phyloP scores from a whole-genome alignment of 2,888 invertebrate genomes.

The Laothoe populi region DNA sequence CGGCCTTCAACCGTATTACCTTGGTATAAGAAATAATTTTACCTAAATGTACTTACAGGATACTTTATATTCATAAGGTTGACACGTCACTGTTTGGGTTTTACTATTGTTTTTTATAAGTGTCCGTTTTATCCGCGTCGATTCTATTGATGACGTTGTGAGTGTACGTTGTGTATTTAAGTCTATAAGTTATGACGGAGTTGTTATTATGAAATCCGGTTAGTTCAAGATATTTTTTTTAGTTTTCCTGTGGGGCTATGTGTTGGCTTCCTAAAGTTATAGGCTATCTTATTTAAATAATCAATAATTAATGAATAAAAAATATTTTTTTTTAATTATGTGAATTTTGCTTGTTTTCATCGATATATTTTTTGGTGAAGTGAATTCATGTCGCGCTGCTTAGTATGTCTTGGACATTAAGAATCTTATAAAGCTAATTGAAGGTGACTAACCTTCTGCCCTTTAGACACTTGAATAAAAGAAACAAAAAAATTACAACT shows the following conservation, averaged over 20 bases:
- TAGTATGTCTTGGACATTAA: too few species aligned
- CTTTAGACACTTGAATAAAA: too few species aligned
- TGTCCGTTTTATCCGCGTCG: background rate
- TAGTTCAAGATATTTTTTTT: background rate
- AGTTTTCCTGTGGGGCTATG: background rate
- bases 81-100: slow-evolving; percentile 28
- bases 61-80: background rate
- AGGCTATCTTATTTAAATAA: too few species aligned
- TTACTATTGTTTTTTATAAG: slow-evolving; percentile 12
- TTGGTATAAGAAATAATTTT: background rate
- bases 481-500: too few species aligned
- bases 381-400: too few species aligned
- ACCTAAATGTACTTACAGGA: background rate
- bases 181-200: slow-evolving; percentile 4
- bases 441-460: too few species aligned
- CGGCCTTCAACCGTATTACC: background rate
- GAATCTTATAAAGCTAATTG: too few species aligned
- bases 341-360: too few species aligned
- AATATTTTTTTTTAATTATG: too few species aligned
- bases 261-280: too few species aligned
- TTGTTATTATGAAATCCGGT: background rate
- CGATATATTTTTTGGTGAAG: too few species aligned
- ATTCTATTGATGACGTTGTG: slow-evolving; percentile 22
- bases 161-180: slow-evolving; percentile 9
- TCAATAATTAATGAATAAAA: too few species aligned